Base-by-base conservation (phyloP, 2,888 invertebrate genomes). In the Galeruca laticollis region DNA sequence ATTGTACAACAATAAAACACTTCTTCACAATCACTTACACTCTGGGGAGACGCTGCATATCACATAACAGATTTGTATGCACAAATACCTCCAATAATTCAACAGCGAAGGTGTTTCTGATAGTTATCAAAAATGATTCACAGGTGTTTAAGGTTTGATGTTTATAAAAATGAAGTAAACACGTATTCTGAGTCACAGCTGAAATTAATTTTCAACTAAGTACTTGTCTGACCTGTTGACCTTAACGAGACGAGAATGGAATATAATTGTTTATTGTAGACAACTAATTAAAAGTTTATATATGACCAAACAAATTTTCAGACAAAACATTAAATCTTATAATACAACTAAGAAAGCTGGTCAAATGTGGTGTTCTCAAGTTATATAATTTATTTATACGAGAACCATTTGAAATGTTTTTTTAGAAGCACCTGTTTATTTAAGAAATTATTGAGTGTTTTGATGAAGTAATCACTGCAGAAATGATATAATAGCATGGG, bases 151-250 rank as follows among this genome's bases (percentile, higher is more conserved):
- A 57, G 13, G 10, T 33, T 35, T 35, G 35, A 18, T 33, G 18
- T 33, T 57, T 21, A 33, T 6, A 31, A 57, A 57, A 33, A 35
- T 35, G 56, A 57, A 35, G 56, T 35, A 57, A 57, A 57, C 56
- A 57, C 35, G 33, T 57, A n/a, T 57, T 37, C 56, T 57, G 56
- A 57, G 33, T 57, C 56, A 57, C 18, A 35, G 9, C 56, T 57
- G 33, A 35, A 31, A 33, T 57, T 35, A 57, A 18, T 57, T 57
- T 57, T 57, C 56, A 52, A 26, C 13, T 20, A 13, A 18, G 21
- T 52, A 35, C n/a, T 18, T 15, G 15, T 35, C 10, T 35, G 56
- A 57, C 35, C 18, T 15, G 33, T 33, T 35, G 56, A 57, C 56
- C 56, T 31, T 18, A 57, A 57, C 18, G 9, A 31, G 35, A 15